These are phyloP conservation scores for Philaenus spumarius DNA, from an alignment of 1,140 invertebrate genomes.

Conservation along the genomic window DNA sequence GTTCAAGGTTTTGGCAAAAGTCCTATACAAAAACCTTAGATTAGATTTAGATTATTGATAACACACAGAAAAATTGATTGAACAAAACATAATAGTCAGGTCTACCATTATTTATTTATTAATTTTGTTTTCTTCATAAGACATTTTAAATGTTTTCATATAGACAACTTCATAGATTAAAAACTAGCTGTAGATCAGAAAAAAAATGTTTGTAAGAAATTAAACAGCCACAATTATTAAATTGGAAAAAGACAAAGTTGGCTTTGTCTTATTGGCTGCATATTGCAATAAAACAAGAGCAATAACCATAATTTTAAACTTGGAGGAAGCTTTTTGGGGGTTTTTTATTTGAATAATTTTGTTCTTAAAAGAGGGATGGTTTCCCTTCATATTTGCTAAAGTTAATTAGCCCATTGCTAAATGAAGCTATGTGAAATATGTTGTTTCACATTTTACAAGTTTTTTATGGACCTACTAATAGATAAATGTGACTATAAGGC, in stretches of 20 bases:
- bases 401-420: background rate
- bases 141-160: background rate
- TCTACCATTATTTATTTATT: no score
- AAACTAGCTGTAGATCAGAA: constrained; percentile 13
- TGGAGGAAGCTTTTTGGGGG: constrained; percentile 10
- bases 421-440: background rate
- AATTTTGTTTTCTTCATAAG: no score
- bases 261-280: constrained; percentile 3
- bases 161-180: constrained; percentile 16
- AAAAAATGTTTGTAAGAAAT: constrained; percentile 6
- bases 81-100: no score
- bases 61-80: no score
- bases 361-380: background rate
- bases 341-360: no score
- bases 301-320: constrained; percentile 13
- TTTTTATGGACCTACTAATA: constrained; percentile 18
- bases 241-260: constrained; percentile 9
- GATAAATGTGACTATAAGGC: background rate
- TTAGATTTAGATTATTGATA: no score
- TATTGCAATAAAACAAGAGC: constrained; percentile 16
- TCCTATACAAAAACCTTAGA: no score
- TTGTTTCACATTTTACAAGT: constrained; percentile 14
- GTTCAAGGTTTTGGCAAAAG: no score
- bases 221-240: constrained; percentile 11
- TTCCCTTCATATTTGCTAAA: no score